Evolutionary conservation across 2,113 vertebrate species (phyloP).

Genomic region (Panurus biarmicus): DNA sequence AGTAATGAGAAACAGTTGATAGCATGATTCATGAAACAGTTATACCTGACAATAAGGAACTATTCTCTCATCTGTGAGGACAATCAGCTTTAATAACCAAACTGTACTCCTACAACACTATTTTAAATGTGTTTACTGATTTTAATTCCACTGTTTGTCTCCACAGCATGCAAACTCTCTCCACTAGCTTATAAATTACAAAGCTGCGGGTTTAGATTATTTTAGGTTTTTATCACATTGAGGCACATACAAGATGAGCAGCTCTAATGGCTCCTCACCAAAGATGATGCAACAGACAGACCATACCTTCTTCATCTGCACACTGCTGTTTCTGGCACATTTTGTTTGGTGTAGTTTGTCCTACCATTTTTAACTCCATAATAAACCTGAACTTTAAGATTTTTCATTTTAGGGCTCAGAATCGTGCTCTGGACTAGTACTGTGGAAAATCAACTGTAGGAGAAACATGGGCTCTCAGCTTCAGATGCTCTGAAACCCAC

Average conservation of each 20-base stretch:
- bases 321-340: background rate
- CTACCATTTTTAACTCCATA: background rate
- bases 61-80: background rate
- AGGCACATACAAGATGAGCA: background rate
- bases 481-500: background rate
- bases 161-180: background rate
- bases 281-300: background rate
- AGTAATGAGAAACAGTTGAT: background rate
- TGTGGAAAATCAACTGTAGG: background rate
- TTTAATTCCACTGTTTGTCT: background rate
- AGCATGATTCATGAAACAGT: background rate
- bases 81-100: background rate
- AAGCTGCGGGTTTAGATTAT: background rate
- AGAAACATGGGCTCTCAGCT: background rate
- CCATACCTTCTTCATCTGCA: background rate
- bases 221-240: background rate
- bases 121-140: background rate
- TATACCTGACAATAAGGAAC: background rate
- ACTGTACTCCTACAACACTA: background rate
- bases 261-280: background rate
- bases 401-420: background rate
- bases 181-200: background rate
- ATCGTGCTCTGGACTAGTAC: background rate
- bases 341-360: background rate
- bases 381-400: background rate